Percentiles rank a stretch among this genome's conserved stretches.
Conservation (phyloP, 1,140 invertebrate species). For the Nixonia krombeini region DNA sequence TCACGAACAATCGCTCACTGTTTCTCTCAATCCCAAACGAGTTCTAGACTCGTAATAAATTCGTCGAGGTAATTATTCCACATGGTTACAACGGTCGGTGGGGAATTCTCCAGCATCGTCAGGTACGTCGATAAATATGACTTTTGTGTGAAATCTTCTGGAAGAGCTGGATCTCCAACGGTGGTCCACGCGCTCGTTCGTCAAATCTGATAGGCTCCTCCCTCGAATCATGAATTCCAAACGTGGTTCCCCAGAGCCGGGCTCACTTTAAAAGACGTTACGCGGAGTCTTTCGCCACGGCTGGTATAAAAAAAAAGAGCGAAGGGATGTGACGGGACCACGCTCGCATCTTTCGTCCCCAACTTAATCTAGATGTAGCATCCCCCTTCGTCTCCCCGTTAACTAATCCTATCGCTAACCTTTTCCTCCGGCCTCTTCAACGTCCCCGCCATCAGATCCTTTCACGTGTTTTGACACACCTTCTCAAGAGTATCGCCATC, state of each 20-base stretch:
- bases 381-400: conserved; percentile 39
- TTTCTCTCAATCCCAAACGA: conserved; percentile 53
- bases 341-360: conserved; percentile 9
- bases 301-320: conserved; percentile 36
- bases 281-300: conserved; percentile 53
- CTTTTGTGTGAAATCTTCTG: conserved; percentile 66
- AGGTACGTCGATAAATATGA: conserved; percentile 67
- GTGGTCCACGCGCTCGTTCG: conserved; percentile 67
- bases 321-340: not conserved
- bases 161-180: conserved; percentile 60
- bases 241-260: conserved; percentile 14
- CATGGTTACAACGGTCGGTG: conserved; percentile 40
- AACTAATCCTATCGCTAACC: conserved; percentile 54
- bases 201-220: conserved; percentile 61
- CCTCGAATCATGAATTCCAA: conserved; percentile 44
- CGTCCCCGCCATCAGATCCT: conserved; percentile 32
- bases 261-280: conserved; percentile 27
- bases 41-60: conserved; percentile 59
- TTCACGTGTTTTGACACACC: conserved; percentile 37
- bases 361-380: conserved; percentile 64
- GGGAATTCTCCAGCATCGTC: conserved; percentile 32
- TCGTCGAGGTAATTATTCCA: conserved; percentile 63
- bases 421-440: conserved; percentile 16
- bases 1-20: conserved; percentile 48
- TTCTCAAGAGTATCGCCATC: conserved; percentile 42